phyloP scores from a whole-genome alignment of 2,797 vertebrate species.

The Enteromius argenteus region DNA sequence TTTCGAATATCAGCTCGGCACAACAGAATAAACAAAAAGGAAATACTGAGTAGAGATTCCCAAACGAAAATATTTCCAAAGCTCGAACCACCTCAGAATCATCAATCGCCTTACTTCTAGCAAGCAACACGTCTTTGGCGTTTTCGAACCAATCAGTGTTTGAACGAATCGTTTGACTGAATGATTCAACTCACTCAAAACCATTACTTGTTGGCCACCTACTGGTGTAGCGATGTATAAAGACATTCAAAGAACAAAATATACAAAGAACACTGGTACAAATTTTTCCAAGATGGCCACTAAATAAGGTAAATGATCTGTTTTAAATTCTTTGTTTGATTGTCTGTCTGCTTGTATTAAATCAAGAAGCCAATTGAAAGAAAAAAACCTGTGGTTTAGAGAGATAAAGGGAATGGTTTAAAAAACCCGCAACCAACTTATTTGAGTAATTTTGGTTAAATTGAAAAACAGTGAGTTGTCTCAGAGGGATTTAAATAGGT shows the following conservation, averaged over 20 bases:
- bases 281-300: background rate
- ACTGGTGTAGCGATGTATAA: background rate
- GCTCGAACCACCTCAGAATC: background rate
- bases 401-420: background rate
- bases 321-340: background rate
- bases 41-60: background rate
- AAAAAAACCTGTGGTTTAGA: background rate
- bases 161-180: background rate
- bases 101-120: background rate
- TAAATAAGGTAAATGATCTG: background rate
- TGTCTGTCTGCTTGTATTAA: background rate
- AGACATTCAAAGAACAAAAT: background rate
- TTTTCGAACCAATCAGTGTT: background rate
- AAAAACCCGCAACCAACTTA: constrained; percentile 30
- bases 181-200: background rate
- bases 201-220: background rate
- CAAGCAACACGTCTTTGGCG: background rate
- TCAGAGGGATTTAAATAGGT: constrained; percentile 38
- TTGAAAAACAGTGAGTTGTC: constrained; percentile 25
- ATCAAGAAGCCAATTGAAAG: background rate
- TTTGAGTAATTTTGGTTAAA: constrained; percentile 45
- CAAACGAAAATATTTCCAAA: background rate
- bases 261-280: background rate
- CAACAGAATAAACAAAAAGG: background rate
- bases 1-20: background rate